Evolutionary conservation across 92 coral and sea anemone genomes (phyloP).

Genomic region (Porites lobata): DNA sequence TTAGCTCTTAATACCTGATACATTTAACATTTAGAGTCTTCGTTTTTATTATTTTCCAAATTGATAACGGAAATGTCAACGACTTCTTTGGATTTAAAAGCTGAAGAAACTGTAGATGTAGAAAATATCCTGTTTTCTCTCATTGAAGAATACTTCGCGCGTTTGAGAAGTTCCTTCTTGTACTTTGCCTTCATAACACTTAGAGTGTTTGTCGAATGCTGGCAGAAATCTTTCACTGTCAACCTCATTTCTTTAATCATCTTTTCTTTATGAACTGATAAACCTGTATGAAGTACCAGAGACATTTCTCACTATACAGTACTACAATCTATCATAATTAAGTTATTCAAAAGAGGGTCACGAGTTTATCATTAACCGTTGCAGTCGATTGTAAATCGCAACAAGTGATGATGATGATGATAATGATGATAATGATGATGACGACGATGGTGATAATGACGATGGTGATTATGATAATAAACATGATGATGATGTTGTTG

Average conservation of each 20-base stretch:
- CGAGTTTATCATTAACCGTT: no score
- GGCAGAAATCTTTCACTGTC: constrained; percentile 17
- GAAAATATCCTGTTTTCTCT: neutral
- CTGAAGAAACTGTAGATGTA: neutral
- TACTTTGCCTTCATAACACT: constrained; percentile 8
- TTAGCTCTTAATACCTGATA: neutral
- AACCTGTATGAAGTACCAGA: neutral
- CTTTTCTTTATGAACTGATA: constrained; percentile 22
- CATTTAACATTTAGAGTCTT: neutral
- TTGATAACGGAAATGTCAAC: constrained; percentile 15
- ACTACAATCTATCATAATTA: no score
- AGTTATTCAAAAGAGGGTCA: no score
- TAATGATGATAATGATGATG: no score
- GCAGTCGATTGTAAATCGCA: no score
- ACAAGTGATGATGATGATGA: no score
- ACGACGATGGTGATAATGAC: no score
- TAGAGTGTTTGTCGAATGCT: constrained; percentile 15
- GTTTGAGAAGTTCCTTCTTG: constrained; percentile 19
- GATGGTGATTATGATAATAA: no score
- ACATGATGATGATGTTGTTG: no score
- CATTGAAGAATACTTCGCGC: neutral
- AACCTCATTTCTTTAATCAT: constrained; percentile 18
- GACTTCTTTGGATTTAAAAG: neutral
- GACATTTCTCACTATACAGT: no score
- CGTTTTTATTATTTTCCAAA: neutral